Conservation (phyloP, 2,113 vertebrate genomes). For the Pyxicephalus adspersus region DNA sequence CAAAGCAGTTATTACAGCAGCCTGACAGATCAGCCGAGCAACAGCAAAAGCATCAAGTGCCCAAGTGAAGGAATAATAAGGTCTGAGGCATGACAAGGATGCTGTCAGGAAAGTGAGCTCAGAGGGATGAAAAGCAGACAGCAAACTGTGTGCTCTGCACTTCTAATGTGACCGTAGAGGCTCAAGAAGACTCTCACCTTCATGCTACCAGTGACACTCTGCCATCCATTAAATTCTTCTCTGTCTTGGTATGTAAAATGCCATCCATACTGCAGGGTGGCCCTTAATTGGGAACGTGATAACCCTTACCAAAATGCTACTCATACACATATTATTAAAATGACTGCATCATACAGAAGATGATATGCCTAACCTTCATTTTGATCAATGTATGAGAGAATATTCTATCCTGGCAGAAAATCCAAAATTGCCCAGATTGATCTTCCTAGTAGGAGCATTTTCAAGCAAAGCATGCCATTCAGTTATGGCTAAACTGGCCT, state of each 20-base stretch:
- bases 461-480: no score
- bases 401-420: no score
- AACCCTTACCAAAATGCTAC: no score
- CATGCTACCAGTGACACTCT: not conserved
- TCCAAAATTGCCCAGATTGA: no score
- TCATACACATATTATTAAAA: no score
- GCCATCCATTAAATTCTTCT: not conserved
- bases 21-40: conserved; percentile 41
- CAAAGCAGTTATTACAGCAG: conserved; percentile 53
- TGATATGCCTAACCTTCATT: no score
- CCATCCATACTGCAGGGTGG: no score
- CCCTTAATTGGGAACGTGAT: no score
- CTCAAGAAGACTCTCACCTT: conserved; percentile 39
- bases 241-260: not conserved
- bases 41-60: conserved; percentile 46
- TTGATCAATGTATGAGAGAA: no score
- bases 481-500: no score
- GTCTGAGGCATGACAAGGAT: conserved; percentile 29
- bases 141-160: conserved; percentile 43
- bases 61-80: conserved; percentile 44
- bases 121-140: conserved; percentile 31
- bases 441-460: no score
- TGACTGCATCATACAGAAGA: no score
- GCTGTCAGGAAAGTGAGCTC: conserved; percentile 14
- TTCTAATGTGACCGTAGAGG: conserved; percentile 14